These are phyloP conservation scores for Hiodon tergisus DNA, from an alignment of 2,113 vertebrate genomes.

Conservation along the genomic window DNA sequence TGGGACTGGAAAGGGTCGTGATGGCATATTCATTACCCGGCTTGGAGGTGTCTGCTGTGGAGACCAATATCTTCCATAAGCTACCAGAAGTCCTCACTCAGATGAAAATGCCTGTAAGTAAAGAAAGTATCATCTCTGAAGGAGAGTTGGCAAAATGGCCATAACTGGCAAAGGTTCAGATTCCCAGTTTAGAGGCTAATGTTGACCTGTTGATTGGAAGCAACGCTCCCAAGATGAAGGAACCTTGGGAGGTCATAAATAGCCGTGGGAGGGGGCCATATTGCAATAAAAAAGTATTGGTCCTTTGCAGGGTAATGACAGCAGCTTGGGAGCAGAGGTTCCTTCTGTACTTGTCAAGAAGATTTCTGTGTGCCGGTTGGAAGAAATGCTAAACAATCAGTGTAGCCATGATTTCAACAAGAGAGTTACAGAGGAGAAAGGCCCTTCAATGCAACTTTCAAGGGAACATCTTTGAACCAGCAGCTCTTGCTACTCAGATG, in stretches of 20 bases:
- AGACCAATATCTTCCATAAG: not conserved
- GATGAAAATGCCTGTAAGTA: not conserved
- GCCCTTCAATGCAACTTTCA: not conserved
- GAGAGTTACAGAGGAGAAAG: no score
- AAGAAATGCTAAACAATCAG: not conserved
- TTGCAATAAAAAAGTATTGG: conserved; percentile 7
- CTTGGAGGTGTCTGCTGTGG: not conserved
- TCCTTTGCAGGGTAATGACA: not conserved
- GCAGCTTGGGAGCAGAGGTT: not conserved
- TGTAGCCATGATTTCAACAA: not conserved
- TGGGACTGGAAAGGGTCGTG: not conserved
- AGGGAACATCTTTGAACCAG: conserved; percentile 8
- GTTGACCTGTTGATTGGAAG: conserved; percentile 4
- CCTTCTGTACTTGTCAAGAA: not conserved
- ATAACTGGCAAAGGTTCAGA: not conserved
- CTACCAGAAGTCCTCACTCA: not conserved
- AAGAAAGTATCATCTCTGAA: conserved; percentile 4
- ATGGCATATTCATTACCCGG: not conserved
- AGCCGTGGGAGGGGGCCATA: conserved; percentile 6
- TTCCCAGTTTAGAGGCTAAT: not conserved
- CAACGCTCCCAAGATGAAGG: not conserved
- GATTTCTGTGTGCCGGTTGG: not conserved
- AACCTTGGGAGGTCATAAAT: conserved; percentile 4
- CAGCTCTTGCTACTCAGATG: conserved; percentile 11
- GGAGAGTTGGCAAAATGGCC: conserved; percentile 14